Conservation (phyloP, 2,797 vertebrate species). For the Rhinatrema bivittatum region DNA sequence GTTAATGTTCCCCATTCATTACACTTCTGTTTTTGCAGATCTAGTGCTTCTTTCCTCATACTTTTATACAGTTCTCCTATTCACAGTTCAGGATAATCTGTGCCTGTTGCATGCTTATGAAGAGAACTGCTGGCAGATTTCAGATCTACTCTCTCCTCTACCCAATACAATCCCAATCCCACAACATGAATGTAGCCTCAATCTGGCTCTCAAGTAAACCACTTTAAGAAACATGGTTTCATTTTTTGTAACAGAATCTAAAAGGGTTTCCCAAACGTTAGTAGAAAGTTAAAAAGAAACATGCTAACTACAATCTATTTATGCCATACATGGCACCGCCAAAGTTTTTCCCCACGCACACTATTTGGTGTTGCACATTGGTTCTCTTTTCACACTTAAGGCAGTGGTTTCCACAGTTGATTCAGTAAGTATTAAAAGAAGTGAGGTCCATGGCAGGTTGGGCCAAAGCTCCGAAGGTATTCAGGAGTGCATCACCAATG, state of each 20-base stretch:
- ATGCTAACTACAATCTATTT: conserved; percentile 52
- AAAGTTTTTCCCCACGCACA: conserved; percentile 55
- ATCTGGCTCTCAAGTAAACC: conserved; percentile 25
- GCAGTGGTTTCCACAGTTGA: conserved; percentile 74
- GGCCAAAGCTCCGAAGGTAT: conserved; percentile 37
- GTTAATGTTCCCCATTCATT: conserved; percentile 10
- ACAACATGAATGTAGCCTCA: no score
- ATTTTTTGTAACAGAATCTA: conserved; percentile 43
- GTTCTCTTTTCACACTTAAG: conserved; percentile 66
- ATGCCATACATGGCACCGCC: conserved; percentile 62
- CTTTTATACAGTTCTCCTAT: conserved; percentile 6
- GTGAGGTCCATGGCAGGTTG: conserved; percentile 55
- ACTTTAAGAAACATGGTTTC: no score
- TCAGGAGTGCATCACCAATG: conserved; percentile 20
- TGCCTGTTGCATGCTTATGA: not conserved
- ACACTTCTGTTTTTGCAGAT: no score
- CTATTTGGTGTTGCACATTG: conserved; percentile 64
- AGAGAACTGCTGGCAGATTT: not conserved
- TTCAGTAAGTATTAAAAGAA: conserved; percentile 50
- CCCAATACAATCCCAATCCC: not conserved
- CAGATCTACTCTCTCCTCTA: conserved; percentile 11
- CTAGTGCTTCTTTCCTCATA: conserved; percentile 22
- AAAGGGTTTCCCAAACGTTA: conserved; percentile 56
- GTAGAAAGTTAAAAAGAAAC: conserved; percentile 64
- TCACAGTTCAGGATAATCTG: not conserved